Percentiles rank a stretch among this genome's conserved stretches.
phyloP scores from a whole-genome alignment of 1,140 invertebrate species.

The Zaprionus capensis region DNA sequence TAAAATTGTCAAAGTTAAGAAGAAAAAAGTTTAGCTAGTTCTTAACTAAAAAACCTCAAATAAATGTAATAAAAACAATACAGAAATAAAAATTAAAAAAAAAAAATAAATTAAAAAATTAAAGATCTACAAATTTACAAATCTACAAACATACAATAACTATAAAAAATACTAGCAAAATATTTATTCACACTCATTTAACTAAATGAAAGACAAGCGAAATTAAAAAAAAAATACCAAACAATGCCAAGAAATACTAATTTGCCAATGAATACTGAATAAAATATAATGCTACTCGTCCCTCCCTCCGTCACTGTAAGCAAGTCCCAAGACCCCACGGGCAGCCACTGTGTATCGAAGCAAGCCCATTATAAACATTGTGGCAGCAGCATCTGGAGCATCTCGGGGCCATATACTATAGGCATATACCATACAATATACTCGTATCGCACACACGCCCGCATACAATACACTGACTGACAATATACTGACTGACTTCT shows the following conservation, averaged over 20 bases:
- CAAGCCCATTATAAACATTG: constrained; percentile 32
- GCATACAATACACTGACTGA: constrained; percentile 18
- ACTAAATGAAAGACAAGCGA: background rate
- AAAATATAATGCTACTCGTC: background rate
- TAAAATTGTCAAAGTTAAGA: no score
- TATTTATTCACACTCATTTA: background rate
- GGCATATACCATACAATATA: background rate
- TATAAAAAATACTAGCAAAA: background rate
- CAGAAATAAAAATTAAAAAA: background rate
- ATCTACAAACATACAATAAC: background rate
- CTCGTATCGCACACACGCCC: background rate
- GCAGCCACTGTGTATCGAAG: constrained; percentile 7
- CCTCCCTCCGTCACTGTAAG: background rate
- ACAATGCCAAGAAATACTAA: background rate
- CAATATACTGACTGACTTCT: constrained; percentile 29
- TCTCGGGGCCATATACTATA: constrained; percentile 12
- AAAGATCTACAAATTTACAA: background rate
- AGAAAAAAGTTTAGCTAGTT: no score
- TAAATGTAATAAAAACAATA: background rate
- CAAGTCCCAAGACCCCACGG: background rate
- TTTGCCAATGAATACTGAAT: constrained; percentile 1
- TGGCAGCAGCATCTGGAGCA: constrained; percentile 22
- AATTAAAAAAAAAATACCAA: background rate
- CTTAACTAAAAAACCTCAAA: background rate
- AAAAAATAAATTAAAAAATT: background rate